Percentiles rank a stretch among this genome's conserved stretches.
Evolutionary conservation across 2,797 vertebrate genomes (phyloP).

Genomic region (Rhabdomys pumilio): DNA sequence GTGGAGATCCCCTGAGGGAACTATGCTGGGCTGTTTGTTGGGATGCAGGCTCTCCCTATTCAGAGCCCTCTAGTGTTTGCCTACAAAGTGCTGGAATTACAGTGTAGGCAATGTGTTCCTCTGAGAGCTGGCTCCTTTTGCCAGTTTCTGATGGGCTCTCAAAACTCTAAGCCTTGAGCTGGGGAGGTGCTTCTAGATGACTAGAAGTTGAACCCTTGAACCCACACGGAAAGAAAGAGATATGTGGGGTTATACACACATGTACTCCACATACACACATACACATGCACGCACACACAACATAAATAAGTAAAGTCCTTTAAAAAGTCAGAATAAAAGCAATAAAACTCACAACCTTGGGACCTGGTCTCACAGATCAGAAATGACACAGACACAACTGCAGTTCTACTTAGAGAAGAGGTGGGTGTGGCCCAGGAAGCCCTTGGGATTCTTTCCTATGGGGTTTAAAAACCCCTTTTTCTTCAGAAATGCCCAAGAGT

Average conservation of each 20-base stretch:
- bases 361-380: neutral
- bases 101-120: neutral
- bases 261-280: neutral
- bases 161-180: neutral
- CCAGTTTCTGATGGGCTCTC: neutral
- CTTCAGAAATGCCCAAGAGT: neutral
- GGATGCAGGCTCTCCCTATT: neutral
- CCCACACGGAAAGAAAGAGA: neutral
- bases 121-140: neutral
- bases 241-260: no score
- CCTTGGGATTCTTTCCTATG: neutral
- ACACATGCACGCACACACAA: neutral
- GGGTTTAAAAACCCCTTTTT: neutral
- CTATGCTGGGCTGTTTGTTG: neutral
- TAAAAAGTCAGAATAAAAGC: neutral
- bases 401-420: neutral
- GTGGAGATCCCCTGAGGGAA: neutral
- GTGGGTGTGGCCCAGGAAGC: neutral
- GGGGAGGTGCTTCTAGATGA: neutral
- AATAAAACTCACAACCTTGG: neutral
- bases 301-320: neutral
- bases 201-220: neutral
- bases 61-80: no score
- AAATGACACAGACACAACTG: slow-evolving; percentile 35
- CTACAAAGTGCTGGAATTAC: neutral